These are phyloP conservation scores for Nymphalis c-album DNA, from an alignment of 2,888 invertebrate species.

Conservation along the genomic window DNA sequence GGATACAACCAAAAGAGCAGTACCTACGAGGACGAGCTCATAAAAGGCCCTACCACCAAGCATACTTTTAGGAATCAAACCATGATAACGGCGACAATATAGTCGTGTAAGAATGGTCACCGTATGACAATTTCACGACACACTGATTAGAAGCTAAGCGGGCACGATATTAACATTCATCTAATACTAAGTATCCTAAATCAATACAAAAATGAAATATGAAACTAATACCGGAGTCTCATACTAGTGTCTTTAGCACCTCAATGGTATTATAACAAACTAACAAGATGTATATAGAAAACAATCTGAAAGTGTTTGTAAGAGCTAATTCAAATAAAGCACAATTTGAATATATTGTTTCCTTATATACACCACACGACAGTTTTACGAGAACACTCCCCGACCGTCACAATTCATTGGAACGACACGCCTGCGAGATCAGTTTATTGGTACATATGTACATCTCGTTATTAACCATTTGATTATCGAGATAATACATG, in stretches of 20 bases:
- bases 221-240: no score
- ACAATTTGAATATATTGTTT: slow-evolving; percentile 4
- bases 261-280: neutral
- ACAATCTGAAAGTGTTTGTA: neutral
- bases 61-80: no score
- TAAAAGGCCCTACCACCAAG: no score
- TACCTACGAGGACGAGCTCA: no score
- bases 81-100: no score
- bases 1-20: no score
- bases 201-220: no score
- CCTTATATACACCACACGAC: neutral
- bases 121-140: no score
- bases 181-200: no score
- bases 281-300: neutral
- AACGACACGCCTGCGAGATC: neutral
- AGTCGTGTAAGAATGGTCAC: no score
- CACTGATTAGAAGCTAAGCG: no score
- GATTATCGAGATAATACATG: slow-evolving; percentile 4
- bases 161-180: no score
- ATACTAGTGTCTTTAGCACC: neutral
- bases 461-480: neutral
- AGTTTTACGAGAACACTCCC: slow-evolving; percentile 7
- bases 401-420: neutral
- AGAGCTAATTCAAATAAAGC: neutral
- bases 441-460: neutral